Conservation (phyloP, 2,888 invertebrate species). For the Helicoverpa assulta region DNA sequence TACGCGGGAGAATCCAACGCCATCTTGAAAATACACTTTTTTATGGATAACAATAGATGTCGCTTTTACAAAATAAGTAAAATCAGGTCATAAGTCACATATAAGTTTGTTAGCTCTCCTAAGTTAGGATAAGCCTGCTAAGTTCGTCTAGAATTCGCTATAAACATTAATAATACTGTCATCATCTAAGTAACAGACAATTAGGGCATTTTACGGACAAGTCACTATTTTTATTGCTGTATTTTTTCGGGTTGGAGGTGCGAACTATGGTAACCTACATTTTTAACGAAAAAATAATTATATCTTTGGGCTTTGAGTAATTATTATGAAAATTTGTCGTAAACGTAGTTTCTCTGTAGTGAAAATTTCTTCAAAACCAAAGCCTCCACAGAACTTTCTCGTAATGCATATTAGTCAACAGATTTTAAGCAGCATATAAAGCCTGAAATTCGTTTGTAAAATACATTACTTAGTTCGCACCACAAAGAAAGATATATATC, state of each 20-base stretch:
- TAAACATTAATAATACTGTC: conserved; percentile 66
- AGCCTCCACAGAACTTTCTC: too few relatives aligned
- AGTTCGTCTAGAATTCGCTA: conserved; percentile 53
- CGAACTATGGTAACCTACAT: conserved; percentile 22
- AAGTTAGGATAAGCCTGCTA: conserved; percentile 27
- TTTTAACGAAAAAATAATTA: not conserved
- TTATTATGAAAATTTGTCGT: too few relatives aligned
- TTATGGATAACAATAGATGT: conserved; percentile 35
- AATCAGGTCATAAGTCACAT: conserved; percentile 29
- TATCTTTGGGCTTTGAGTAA: too few relatives aligned
- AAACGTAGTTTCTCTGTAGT: too few relatives aligned
- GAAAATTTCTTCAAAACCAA: too few relatives aligned
- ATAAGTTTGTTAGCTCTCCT: conserved; percentile 22
- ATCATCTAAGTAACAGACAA: conserved; percentile 52
- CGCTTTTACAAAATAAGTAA: conserved; percentile 31
- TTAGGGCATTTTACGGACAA: conserved; percentile 41
- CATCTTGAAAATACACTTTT: conserved; percentile 20
- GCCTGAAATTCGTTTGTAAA: not conserved
- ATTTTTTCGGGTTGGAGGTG: conserved; percentile 26
- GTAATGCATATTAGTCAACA: not conserved
- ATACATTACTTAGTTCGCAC: conserved; percentile 36
- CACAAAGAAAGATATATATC: conserved; percentile 21
- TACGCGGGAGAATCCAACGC: conserved; percentile 34
- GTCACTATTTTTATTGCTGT: conserved; percentile 46
- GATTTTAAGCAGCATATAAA: not conserved